Percentiles rank a stretch among this genome's conserved stretches.
phyloP scores from a whole-genome alignment of 1,140 invertebrate genomes.

The Cardiocondyla obscurior region DNA sequence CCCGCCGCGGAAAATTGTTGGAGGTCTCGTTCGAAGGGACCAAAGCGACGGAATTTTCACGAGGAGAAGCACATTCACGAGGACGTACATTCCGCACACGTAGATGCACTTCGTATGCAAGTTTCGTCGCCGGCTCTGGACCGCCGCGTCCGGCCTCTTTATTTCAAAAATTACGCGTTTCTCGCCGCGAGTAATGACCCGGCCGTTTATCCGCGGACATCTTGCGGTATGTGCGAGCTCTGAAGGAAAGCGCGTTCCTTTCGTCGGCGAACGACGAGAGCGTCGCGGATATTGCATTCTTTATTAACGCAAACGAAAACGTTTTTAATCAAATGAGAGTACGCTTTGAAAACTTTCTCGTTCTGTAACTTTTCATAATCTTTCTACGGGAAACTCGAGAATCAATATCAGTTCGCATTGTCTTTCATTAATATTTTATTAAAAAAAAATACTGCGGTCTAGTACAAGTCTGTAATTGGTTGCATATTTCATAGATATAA shows the following conservation, averaged over 20 bases:
- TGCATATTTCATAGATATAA: not conserved
- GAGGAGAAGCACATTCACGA: constrained; percentile 6
- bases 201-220: constrained; percentile 66
- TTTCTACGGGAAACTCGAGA: not conserved
- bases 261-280: not conserved
- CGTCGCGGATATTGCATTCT: constrained; percentile 38
- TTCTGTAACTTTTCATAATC: not conserved
- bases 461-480: too few relatives aligned
- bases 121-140: constrained; percentile 64
- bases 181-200: constrained; percentile 65
- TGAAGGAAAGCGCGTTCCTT: constrained; percentile 51
- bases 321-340: constrained; percentile 4
- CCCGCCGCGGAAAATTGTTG: constrained; percentile 40
- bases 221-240: constrained; percentile 37
- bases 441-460: not conserved
- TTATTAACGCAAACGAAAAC: constrained; percentile 31
- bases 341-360: not conserved
- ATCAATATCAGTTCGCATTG: not conserved
- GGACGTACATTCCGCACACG: constrained; percentile 60
- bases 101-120: constrained; percentile 77
- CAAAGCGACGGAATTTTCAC: constrained; percentile 41
- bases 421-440: not conserved
- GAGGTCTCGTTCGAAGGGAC: constrained; percentile 40
- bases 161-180: constrained; percentile 80
- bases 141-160: constrained; percentile 62